phyloP scores from a whole-genome alignment of 2,888 invertebrate genomes.

The Hartigia nigra region DNA sequence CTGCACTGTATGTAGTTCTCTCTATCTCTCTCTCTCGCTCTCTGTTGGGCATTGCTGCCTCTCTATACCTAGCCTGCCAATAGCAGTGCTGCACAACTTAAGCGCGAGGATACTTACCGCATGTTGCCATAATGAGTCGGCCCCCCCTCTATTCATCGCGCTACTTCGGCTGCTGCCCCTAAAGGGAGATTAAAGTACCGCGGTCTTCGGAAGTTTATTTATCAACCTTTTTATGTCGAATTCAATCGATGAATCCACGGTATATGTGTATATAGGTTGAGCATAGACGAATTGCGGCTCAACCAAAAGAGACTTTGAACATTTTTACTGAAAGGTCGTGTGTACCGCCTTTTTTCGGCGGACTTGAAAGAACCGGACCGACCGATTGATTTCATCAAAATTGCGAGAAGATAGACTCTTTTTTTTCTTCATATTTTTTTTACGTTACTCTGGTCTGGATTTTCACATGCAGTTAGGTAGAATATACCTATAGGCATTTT shows the following conservation, averaged over 20 bases:
- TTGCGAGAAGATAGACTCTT: background rate
- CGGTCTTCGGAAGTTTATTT: conserved; percentile 56
- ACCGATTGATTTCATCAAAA: background rate
- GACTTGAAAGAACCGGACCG: background rate
- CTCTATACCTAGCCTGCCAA: conserved; percentile 43
- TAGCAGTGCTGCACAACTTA: conserved; percentile 38
- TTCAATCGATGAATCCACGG: background rate
- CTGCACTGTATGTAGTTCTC: conserved; percentile 20
- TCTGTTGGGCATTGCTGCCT: conserved; percentile 25
- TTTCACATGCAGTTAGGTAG: background rate
- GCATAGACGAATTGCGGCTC: background rate
- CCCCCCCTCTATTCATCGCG: conserved; percentile 4
- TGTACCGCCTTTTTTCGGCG: background rate
- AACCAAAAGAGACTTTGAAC: background rate
- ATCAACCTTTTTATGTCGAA: conserved; percentile 44
- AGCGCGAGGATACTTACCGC: conserved; percentile 55
- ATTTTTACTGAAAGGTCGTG: background rate
- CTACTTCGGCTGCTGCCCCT: conserved; percentile 19
- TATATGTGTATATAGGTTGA: background rate
- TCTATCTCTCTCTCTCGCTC: conserved; percentile 20
- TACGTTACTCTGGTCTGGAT: too few species aligned
- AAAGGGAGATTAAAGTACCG: conserved; percentile 60
- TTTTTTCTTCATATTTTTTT: background rate
- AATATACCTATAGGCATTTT: background rate
- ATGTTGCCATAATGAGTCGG: conserved; percentile 62